Conservation (phyloP, 23 tunicate species). For the Ascidia mentula region DNA sequence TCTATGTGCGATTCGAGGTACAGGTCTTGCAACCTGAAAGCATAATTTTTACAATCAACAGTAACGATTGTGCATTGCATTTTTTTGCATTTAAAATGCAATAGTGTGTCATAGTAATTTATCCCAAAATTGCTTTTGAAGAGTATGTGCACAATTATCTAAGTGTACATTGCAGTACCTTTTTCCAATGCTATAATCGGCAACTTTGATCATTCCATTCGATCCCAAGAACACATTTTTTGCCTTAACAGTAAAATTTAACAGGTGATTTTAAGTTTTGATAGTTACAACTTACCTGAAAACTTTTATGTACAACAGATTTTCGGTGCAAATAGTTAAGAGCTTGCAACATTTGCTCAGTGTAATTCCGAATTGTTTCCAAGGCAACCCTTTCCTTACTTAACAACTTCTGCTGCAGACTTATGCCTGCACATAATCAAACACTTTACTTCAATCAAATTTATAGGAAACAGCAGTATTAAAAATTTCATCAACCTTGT, state of each 20-base stretch:
- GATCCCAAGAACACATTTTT: slow-evolving; percentile 51
- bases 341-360: slow-evolving; percentile 74
- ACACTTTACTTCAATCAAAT: neutral
- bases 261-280: neutral
- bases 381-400: slow-evolving; percentile 35
- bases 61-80: too few species aligned
- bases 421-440: slow-evolving; percentile 32
- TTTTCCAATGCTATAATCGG: slow-evolving; percentile 80
- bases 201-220: slow-evolving; percentile 39
- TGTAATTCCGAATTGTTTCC: slow-evolving; percentile 32
- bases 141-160: neutral
- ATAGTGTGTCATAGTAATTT: neutral
- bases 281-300: slow-evolving; percentile 28
- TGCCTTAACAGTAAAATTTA: slow-evolving; percentile 45
- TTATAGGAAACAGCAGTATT: neutral
- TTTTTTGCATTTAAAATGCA: neutral
- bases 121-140: neutral
- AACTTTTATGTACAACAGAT: slow-evolving; percentile 71
- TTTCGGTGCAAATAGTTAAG: slow-evolving; percentile 75
- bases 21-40: slow-evolving; percentile 56
- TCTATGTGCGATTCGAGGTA: slow-evolving; percentile 57
- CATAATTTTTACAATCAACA: neutral
- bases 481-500: slow-evolving; percentile 5
- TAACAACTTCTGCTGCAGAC: slow-evolving; percentile 49
- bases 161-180: slow-evolving; percentile 23